Evolutionary conservation across 2,797 vertebrate species (phyloP).

Genomic region (Pseudomugil tenellus): DNA sequence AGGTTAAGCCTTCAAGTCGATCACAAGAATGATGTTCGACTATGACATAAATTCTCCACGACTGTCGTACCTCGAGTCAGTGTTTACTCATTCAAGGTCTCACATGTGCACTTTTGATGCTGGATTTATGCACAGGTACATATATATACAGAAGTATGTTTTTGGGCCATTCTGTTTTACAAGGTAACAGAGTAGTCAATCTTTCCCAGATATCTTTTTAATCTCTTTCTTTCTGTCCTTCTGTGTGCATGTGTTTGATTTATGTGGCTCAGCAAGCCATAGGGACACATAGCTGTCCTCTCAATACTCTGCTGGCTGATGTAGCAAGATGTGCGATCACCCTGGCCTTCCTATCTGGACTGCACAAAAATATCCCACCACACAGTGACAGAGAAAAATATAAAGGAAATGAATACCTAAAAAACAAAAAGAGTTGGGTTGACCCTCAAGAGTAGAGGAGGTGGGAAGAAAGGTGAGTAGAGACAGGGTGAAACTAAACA

Average conservation of each 20-base stretch:
- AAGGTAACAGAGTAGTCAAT: constrained; percentile 79
- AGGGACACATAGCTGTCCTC: constrained; percentile 51
- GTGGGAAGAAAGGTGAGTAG: not conserved
- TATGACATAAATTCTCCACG: constrained; percentile 54
- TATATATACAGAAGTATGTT: constrained; percentile 28
- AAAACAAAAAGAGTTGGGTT: constrained; percentile 28
- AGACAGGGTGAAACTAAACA: not conserved
- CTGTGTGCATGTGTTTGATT: constrained; percentile 70
- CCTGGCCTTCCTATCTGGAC: constrained; percentile 62
- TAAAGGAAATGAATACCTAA: constrained; percentile 61
- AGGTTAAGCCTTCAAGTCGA: constrained; percentile 62
- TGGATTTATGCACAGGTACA: constrained; percentile 20
- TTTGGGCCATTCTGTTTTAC: constrained; percentile 67
- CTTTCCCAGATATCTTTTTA: constrained; percentile 77
- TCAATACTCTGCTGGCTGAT: constrained; percentile 66
- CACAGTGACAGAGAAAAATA: constrained; percentile 32
- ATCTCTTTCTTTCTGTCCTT: constrained; percentile 76
- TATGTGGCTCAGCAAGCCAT: constrained; percentile 69
- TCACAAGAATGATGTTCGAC: constrained; percentile 60
- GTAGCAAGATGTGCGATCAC: constrained; percentile 57
- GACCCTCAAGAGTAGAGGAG: not conserved
- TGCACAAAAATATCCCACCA: constrained; percentile 47
- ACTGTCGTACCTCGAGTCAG: constrained; percentile 29
- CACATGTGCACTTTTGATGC: constrained; percentile 16
- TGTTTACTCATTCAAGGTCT: constrained; percentile 72